Percentiles rank a stretch among this genome's conserved stretches.
Evolutionary conservation across 2,888 invertebrate species (phyloP).

Genomic region (Rhorus exstirpatorius): DNA sequence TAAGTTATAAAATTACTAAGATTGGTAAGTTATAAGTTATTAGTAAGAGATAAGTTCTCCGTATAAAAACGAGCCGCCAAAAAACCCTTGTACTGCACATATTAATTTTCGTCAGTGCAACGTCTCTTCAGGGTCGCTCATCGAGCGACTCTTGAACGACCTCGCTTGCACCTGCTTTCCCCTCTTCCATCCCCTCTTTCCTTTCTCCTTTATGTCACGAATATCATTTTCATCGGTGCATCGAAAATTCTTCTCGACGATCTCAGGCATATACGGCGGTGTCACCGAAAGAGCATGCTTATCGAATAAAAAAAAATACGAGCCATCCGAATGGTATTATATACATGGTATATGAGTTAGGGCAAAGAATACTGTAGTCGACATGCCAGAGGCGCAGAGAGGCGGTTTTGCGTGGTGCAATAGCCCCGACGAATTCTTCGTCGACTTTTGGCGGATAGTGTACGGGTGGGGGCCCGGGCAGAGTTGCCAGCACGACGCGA

Average conservation of each 20-base stretch:
- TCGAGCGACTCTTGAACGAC: conserved; percentile 31
- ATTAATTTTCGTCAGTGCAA: conserved; percentile 50
- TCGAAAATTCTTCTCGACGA: neutral
- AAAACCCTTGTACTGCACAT: neutral
- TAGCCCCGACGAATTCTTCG: conserved; percentile 79
- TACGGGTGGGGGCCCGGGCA: conserved; percentile 76
- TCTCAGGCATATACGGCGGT: no score
- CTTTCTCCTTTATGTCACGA: conserved; percentile 2
- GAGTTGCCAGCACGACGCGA: conserved; percentile 46
- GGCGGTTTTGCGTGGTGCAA: conserved; percentile 48
- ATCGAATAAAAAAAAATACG: no score
- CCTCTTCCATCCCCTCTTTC: conserved; percentile 53
- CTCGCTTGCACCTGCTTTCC: conserved; percentile 71
- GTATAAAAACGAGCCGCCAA: no score
- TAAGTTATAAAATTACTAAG: no score
- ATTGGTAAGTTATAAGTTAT: no score
- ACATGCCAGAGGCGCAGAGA: no score
- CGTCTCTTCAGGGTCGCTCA: conserved; percentile 34
- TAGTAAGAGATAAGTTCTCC: no score
- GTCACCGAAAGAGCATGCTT: no score
- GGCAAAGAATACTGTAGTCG: conserved; percentile 72
- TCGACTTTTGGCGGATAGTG: conserved; percentile 84
- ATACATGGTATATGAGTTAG: no score
- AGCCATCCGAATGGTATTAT: no score
- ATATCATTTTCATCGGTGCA: conserved; percentile 19